Evolutionary conservation across 2,797 vertebrate genomes (phyloP).

Genomic region (Macrochelys suwanniensis): DNA sequence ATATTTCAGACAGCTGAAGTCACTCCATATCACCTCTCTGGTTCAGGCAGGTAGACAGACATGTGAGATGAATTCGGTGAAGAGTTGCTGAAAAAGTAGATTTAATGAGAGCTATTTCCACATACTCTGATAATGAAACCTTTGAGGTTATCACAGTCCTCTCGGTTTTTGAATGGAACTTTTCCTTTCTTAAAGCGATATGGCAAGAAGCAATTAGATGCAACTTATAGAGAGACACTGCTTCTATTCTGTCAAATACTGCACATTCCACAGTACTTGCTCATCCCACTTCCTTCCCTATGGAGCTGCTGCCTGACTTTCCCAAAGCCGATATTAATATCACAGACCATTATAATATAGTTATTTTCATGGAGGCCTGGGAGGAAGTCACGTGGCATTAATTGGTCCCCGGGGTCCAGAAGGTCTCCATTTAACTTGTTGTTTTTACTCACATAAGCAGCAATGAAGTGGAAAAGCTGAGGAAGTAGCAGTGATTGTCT

Average conservation of each 20-base stretch:
- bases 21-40: not conserved
- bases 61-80: not conserved
- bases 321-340: conserved; percentile 99
- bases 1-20: not conserved
- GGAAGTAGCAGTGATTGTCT: conserved; percentile 92
- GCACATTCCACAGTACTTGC: conserved; percentile 92
- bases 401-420: conserved; percentile 91
- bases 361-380: conserved; percentile 97
- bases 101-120: not conserved
- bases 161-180: conserved; percentile 15
- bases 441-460: conserved; percentile 94
- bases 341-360: conserved; percentile 97
- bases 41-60: not conserved
- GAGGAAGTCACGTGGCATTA: conserved; percentile 98
- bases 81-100: not conserved
- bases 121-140: not conserved
- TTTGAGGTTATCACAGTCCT: not conserved
- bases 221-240: conserved; percentile 70
- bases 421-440: conserved; percentile 94
- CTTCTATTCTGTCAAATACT: conserved; percentile 85
- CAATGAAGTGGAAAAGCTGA: conserved; percentile 96
- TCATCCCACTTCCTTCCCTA: conserved; percentile 90
- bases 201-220: conserved; percentile 46
- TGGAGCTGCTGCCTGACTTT: conserved; percentile 89
- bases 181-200: conserved; percentile 12